Conservation (phyloP, 2,888 invertebrate genomes). For the Ennomos quercinarius region DNA sequence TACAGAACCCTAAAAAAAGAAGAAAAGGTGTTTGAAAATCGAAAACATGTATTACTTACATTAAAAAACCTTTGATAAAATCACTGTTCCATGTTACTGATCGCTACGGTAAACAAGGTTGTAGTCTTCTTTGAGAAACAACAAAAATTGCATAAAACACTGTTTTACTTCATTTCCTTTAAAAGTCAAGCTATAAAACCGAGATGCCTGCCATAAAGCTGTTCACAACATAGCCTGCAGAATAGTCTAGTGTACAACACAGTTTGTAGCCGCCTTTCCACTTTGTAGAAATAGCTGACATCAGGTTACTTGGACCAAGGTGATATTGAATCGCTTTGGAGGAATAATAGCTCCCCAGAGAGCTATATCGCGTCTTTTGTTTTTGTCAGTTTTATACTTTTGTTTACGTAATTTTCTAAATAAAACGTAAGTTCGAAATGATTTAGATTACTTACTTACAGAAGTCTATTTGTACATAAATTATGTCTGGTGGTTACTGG, state of each 20-base stretch:
- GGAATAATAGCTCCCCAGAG: constrained; percentile 10
- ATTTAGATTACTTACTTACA: no score
- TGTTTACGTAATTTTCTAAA: not conserved
- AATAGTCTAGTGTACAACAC: constrained; percentile 24
- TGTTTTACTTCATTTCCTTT: constrained; percentile 3
- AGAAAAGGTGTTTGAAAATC: no score
- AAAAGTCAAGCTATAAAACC: constrained; percentile 16
- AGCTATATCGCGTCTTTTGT: not conserved
- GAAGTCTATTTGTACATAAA: no score
- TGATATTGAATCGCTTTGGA: constrained; percentile 11
- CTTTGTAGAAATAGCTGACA: constrained; percentile 30
- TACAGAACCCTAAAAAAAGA: no score
- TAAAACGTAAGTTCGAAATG: no score
- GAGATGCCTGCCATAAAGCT: constrained; percentile 21
- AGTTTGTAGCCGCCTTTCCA: constrained; percentile 22
- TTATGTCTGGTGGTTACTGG: no score
- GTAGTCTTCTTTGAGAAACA: no score
- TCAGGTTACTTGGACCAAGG: constrained; percentile 15
- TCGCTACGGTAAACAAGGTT: no score
- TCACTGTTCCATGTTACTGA: no score
- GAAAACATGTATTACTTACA: no score
- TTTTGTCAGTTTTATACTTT: not conserved
- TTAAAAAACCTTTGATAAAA: no score
- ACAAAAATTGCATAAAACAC: no score
- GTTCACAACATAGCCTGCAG: constrained; percentile 15